Evolutionary conservation across 2,113 vertebrate species (phyloP).

Genomic region (Tetrao urogallus): DNA sequence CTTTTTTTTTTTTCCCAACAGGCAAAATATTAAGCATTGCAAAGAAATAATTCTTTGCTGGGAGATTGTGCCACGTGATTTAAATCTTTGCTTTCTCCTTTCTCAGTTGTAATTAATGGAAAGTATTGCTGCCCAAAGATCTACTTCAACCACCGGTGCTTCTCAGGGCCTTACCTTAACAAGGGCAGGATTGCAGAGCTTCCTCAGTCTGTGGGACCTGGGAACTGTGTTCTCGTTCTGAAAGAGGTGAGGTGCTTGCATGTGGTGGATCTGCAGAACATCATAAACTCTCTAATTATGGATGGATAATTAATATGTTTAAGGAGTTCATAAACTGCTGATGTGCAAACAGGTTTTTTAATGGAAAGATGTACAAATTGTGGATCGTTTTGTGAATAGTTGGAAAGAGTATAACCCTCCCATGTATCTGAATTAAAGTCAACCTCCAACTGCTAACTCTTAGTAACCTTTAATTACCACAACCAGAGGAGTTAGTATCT

Average conservation of each 20-base stretch:
- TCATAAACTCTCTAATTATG: neutral
- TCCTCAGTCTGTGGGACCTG: constrained; percentile 96
- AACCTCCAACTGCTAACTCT: neutral
- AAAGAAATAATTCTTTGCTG: neutral
- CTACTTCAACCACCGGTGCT: constrained; percentile 98
- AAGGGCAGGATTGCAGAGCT: constrained; percentile 97
- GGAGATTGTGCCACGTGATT: neutral
- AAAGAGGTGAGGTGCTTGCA: constrained; percentile 88
- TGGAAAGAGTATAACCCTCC: neutral
- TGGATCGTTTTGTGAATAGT: neutral
- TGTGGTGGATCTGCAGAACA: neutral
- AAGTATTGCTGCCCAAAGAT: constrained; percentile 98
- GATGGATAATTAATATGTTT: neutral
- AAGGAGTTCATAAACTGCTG: neutral
- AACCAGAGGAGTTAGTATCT: neutral
- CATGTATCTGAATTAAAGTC: neutral
- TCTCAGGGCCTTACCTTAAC: constrained; percentile 98
- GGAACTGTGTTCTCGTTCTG: constrained; percentile 94
- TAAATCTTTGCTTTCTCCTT: constrained; percentile 59
- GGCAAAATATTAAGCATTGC: neutral
- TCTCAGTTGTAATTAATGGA: constrained; percentile 85
- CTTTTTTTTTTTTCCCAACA: neutral
- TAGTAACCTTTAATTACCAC: constrained; percentile 8
- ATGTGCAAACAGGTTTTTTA: neutral
- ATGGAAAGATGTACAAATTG: neutral